phyloP scores from a whole-genome alignment of 2,113 vertebrate species.

The Sterna hirundo region DNA sequence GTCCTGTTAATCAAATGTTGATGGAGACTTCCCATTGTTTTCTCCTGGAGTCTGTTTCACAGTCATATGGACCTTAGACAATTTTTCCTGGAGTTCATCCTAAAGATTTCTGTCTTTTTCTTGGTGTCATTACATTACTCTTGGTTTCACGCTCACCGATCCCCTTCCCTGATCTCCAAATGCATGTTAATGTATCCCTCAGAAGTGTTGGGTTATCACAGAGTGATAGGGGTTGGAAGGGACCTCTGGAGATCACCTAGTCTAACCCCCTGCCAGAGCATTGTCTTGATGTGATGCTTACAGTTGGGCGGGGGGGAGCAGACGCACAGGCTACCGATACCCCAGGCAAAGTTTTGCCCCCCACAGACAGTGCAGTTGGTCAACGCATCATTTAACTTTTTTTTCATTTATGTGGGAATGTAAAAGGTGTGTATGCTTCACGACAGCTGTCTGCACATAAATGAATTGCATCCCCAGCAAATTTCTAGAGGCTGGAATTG shows the following conservation, averaged over 20 bases:
- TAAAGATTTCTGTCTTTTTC: not conserved
- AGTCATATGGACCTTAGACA: not conserved
- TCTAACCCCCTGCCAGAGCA: too few species aligned
- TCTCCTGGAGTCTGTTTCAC: not conserved
- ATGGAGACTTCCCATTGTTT: not conserved
- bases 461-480: not conserved
- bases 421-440: not conserved
- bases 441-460: not conserved
- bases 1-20: not conserved
- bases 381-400: not conserved
- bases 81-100: not conserved
- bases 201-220: not conserved
- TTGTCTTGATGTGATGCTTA: not conserved
- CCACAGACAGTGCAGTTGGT: not conserved
- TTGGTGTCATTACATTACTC: not conserved
- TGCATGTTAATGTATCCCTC: not conserved
- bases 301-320: not conserved
- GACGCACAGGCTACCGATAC: not conserved
- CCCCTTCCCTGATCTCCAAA: not conserved
- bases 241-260: too few species aligned
- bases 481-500: not conserved
- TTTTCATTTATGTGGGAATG: not conserved
- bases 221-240: too few species aligned
- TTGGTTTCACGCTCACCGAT: not conserved
- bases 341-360: not conserved